phyloP scores from a whole-genome alignment of 2,113 vertebrate genomes.

The Trachemys scripta region DNA sequence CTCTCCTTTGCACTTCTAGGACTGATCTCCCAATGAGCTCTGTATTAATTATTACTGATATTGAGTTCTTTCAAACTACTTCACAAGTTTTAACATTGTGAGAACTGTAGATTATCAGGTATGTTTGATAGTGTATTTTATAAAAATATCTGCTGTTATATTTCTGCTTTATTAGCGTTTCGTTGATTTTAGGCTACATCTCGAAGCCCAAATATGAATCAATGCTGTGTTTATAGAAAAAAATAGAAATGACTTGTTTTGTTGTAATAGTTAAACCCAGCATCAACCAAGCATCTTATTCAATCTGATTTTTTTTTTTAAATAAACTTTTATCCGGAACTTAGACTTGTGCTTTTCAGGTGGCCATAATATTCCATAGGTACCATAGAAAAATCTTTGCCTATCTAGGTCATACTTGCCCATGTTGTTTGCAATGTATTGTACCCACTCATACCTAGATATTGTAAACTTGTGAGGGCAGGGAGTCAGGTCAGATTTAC shows the following conservation, averaged over 20 bases:
- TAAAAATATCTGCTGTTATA: background rate
- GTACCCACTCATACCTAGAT: rapidly evolving
- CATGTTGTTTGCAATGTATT: background rate
- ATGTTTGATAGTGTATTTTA: background rate
- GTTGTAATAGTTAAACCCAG: background rate
- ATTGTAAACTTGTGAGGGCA: background rate
- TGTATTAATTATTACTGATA: too few relatives aligned
- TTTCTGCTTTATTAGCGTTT: background rate
- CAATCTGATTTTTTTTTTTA: background rate
- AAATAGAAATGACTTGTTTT: background rate
- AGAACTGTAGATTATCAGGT: too few relatives aligned
- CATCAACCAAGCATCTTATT: background rate
- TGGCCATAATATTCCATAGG: background rate
- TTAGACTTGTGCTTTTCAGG: background rate
- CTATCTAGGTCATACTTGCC: background rate
- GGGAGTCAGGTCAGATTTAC: background rate
- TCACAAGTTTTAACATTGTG: background rate
- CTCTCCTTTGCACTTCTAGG: too few relatives aligned
- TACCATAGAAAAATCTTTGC: background rate
- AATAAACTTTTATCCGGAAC: background rate
- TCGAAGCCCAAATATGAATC: background rate
- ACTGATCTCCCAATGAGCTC: too few relatives aligned
- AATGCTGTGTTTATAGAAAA: background rate
- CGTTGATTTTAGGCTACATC: background rate
- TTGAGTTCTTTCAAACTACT: background rate